Evolutionary conservation across 2,113 vertebrate species (phyloP).

Genomic region (Bujurquina vittata): DNA sequence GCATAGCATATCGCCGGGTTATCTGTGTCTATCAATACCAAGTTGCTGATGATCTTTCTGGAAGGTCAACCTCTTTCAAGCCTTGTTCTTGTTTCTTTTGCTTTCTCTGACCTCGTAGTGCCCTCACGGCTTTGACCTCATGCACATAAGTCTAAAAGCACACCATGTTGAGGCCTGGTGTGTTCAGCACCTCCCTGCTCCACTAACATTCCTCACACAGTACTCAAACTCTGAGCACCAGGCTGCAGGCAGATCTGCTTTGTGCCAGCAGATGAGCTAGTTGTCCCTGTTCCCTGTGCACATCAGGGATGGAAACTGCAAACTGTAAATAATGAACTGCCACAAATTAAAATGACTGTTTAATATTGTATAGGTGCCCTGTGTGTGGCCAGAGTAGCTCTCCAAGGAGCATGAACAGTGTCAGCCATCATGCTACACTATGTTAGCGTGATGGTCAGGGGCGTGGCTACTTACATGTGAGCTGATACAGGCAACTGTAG

Average conservation of each 20-base stretch:
- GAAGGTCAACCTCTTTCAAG: conserved; percentile 84
- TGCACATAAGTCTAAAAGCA: conserved; percentile 61
- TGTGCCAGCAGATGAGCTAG: not conserved
- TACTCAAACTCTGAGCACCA: not conserved
- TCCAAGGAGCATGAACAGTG: not conserved
- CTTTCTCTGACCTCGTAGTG: conserved; percentile 42
- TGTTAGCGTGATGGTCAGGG: too few species aligned
- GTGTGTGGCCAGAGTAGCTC: not conserved
- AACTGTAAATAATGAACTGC: not conserved
- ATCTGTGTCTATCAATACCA: conserved; percentile 98
- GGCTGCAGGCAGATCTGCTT: conserved; percentile 38
- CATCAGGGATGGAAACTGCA: conserved; percentile 70
- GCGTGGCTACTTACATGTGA: too few species aligned
- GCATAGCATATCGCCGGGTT: conserved; percentile 97
- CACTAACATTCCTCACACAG: conserved; percentile 84
- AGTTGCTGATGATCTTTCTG: conserved; percentile 98
- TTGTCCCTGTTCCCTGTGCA: not conserved
- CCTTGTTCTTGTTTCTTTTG: conserved; percentile 17
- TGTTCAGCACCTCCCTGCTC: conserved; percentile 47
- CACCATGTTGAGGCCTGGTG: conserved; percentile 41
- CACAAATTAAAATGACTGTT: not conserved
- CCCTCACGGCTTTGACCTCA: conserved; percentile 81
- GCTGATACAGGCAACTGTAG: too few species aligned
- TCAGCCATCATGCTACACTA: too few species aligned
- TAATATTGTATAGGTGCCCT: not conserved